Percentiles rank a stretch among this genome's conserved stretches.
These are phyloP conservation scores for Oscheius sp. DNA, from an alignment of 2,888 invertebrate genomes.

Conservation along the genomic window DNA sequence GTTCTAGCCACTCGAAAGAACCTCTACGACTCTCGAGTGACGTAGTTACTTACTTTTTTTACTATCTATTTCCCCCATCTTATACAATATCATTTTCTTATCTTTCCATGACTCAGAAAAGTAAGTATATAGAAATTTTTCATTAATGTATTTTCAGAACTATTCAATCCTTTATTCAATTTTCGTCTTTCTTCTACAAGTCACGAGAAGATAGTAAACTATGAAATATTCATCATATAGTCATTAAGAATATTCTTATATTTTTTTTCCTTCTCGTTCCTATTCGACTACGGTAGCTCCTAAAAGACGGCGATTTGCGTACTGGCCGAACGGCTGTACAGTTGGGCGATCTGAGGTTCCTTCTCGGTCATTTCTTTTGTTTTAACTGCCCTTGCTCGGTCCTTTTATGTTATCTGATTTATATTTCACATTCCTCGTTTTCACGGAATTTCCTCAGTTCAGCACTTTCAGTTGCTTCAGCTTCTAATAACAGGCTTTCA, in stretches of 20 bases:
- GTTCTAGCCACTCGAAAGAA: constrained; percentile 25
- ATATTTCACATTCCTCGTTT: background rate
- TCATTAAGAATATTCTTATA: too few species aligned
- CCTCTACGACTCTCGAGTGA: constrained; percentile 7
- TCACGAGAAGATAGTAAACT: too few species aligned
- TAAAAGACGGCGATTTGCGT: too few species aligned
- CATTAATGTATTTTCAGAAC: background rate
- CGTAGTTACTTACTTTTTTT: background rate
- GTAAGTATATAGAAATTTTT: background rate
- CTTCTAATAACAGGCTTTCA: background rate
- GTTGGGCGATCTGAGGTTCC: too few species aligned
- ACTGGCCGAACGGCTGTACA: too few species aligned
- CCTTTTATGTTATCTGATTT: background rate
- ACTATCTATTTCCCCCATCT: background rate
- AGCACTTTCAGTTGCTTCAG: background rate
- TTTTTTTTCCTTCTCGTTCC: too few species aligned
- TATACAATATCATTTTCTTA: too few species aligned
- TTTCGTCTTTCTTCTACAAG: too few species aligned
- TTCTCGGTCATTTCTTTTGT: background rate
- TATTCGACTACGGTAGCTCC: too few species aligned
- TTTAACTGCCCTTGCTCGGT: background rate
- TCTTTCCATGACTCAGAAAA: too few species aligned
- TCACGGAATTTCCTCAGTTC: background rate
- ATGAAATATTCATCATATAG: too few species aligned
- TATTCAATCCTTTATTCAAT: background rate